Evolutionary conservation across 2,888 invertebrate genomes (phyloP), one percentile per base, ranked within the genome.

Genomic region (Eristalis intricaria): DNA sequence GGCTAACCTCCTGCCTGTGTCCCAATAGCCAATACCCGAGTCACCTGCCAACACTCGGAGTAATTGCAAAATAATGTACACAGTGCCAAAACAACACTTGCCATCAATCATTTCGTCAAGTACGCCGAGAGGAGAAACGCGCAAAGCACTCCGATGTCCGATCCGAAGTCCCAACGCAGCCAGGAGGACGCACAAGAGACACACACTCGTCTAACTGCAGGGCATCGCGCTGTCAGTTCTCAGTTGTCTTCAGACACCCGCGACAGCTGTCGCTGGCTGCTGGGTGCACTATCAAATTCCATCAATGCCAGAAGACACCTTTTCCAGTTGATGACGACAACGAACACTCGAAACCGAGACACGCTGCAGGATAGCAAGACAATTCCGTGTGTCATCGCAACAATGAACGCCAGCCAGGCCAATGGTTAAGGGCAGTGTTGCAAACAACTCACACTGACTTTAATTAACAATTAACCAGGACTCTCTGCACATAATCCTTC

Each of bases 21-120:
- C 64, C 50, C n/a, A 50, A 19, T 50, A 19, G 19, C 73, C n/a
- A 61, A 56, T 66, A 58, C 43, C 26, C 38, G 56, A 40, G 61
- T 76, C 87, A 87, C 87, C 87, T 87, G 87, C 87, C 65, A 65
- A 38, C 78, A 80, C 35, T 10, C 32, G 32, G 64, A 76, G 76
- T 84, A 87, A 87, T 87, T 87, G 87, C 75, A 73, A 84, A 84
- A 79, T 83, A 83, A 87, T 83, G 79, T 73, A 68, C 71, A 40
- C 68, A n/a, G 26, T 75, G 43, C 56, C 65, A 65, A 50, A 35
- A 26, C 75, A 50, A 43, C 78, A 79, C 60, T 84, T 35, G 71
- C 64, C 84, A 87, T 87, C 87, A 87, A 87, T 87, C 87, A 87
- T 80, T 87, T 87, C 87, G 79, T 87, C 87, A 87, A 87, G 76